Evolutionary conservation across 2,113 vertebrate species (phyloP).

Genomic region (Sprattus sprattus): DNA sequence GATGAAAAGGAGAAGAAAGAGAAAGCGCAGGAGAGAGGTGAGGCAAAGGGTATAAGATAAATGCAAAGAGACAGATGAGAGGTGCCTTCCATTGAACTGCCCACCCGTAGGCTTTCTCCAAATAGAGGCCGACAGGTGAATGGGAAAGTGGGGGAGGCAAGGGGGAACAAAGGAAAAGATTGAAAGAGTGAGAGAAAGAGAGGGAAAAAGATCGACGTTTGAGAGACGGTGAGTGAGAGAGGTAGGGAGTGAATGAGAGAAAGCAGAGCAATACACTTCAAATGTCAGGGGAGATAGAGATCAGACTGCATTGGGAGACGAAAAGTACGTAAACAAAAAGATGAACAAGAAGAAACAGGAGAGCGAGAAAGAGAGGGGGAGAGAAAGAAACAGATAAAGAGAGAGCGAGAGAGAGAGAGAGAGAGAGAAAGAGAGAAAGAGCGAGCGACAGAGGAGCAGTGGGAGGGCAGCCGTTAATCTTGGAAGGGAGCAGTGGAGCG

Average conservation of each 20-base stretch:
- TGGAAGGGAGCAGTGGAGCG: neutral
- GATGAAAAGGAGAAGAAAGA: neutral
- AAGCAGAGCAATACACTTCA: neutral
- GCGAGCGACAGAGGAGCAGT: neutral
- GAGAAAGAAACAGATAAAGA: neutral
- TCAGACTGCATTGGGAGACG: neutral
- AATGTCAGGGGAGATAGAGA: neutral
- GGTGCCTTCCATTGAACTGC: neutral
- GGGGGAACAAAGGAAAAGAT: neutral
- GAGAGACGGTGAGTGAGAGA: neutral
- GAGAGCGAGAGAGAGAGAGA: neutral
- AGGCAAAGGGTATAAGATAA: neutral
- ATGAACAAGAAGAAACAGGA: neutral
- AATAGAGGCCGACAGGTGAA: neutral
- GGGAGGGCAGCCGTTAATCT: conserved; percentile 4
- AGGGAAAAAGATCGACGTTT: neutral
- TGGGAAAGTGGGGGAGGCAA: neutral
- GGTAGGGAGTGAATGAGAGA: conserved; percentile 3
- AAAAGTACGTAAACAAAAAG: neutral
- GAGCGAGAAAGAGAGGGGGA: neutral
- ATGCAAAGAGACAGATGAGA: neutral
- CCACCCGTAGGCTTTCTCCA: neutral
- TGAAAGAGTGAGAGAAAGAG: neutral
- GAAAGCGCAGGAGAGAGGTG: neutral
- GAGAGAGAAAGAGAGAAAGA: neutral